Percentiles rank a stretch among this genome's conserved stretches.
Conservation (phyloP, 2,113 vertebrate species). For the Phyllopteryx taeniolatus region DNA sequence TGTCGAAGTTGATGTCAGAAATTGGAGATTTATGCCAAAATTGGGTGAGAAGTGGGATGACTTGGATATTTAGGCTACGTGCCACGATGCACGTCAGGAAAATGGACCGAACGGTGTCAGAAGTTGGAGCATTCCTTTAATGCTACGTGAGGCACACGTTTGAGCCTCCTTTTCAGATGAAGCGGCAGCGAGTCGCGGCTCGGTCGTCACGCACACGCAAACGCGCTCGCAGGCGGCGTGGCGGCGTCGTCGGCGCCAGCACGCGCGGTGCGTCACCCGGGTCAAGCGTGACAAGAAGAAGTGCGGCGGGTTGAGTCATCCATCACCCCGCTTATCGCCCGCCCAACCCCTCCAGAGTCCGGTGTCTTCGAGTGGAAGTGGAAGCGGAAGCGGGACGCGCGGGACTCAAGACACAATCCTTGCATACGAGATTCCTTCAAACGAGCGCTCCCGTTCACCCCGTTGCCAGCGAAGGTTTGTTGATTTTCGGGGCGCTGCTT, state of each 20-base stretch:
- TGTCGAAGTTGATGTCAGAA: too few relatives aligned
- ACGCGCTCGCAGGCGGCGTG: neutral
- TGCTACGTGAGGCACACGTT: neutral
- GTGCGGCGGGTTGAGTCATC: constrained; percentile 1
- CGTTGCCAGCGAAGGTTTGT: neutral
- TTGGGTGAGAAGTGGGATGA: too few relatives aligned
- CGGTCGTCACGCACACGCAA: too few relatives aligned
- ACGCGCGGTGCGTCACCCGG: neutral
- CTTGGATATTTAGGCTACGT: too few relatives aligned
- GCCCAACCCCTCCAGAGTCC: neutral
- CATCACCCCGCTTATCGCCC: neutral
- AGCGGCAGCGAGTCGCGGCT: neutral
- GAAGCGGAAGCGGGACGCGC: neutral
- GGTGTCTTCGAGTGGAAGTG: neutral
- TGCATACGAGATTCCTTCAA: neutral
- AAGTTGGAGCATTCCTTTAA: neutral
- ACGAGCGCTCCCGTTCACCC: neutral
- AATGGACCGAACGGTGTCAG: neutral
- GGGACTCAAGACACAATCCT: neutral
- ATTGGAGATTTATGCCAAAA: too few relatives aligned
- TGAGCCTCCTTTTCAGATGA: neutral
- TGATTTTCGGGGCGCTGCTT: neutral
- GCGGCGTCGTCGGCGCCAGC: neutral
- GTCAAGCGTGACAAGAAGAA: neutral
- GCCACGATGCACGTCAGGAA: too few relatives aligned